Evolutionary conservation across 2,797 vertebrate genomes (phyloP).

Genomic region (Avahi laniger): DNA sequence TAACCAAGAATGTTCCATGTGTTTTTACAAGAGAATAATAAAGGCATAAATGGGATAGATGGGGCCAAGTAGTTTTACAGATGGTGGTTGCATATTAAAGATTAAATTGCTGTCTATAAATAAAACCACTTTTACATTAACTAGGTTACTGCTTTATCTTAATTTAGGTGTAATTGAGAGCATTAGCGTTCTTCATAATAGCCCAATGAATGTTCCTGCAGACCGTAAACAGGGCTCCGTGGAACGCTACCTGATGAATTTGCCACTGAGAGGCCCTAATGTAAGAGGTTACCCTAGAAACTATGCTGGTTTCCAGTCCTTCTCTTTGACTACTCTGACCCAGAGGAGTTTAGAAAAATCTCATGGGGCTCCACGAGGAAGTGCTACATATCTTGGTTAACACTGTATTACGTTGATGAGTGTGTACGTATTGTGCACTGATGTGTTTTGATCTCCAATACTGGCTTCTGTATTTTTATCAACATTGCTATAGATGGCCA

Average conservation of each 20-base stretch:
- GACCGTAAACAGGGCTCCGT: slow-evolving; percentile 54
- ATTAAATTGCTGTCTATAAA: slow-evolving; percentile 79
- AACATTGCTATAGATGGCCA: slow-evolving; percentile 35
- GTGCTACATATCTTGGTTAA: not conserved
- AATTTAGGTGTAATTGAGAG: slow-evolving; percentile 73
- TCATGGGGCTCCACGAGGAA: not conserved
- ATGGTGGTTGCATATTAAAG: slow-evolving; percentile 79
- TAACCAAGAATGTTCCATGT: slow-evolving; percentile 50
- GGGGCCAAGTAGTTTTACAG: slow-evolving; percentile 76
- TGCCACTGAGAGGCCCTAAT: not conserved
- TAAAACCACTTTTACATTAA: slow-evolving; percentile 79
- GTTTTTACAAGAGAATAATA: slow-evolving; percentile 76
- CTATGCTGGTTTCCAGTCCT: not conserved
- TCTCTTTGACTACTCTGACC: not conserved
- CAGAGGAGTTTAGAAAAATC: slow-evolving; percentile 23
- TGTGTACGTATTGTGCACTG: not conserved
- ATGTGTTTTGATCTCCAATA: not conserved
- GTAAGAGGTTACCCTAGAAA: slow-evolving; percentile 23
- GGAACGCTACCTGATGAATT: not conserved
- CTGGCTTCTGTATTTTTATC: slow-evolving; percentile 40
- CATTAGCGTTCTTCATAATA: slow-evolving; percentile 65
- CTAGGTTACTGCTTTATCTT: slow-evolving; percentile 78
- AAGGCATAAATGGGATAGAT: slow-evolving; percentile 78
- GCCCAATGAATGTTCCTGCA: slow-evolving; percentile 7
- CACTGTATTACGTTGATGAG: not conserved